Conservation (phyloP, 2,888 invertebrate species). For the Coelopa pilipes region DNA sequence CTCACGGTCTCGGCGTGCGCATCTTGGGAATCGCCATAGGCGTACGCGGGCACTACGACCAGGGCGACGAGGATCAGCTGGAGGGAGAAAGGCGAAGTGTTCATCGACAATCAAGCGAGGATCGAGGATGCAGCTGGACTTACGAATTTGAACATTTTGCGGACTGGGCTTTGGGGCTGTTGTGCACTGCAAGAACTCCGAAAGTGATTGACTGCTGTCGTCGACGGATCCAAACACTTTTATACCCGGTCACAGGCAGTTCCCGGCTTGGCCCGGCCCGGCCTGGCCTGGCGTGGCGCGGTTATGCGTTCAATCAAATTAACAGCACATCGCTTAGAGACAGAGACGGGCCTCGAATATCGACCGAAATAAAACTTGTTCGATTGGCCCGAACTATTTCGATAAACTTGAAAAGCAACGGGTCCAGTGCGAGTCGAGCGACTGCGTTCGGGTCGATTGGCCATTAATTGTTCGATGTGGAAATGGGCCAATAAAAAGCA, state of each 20-base stretch:
- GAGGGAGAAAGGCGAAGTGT: not conserved
- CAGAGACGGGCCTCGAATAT: not conserved
- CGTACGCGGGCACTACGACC: constrained; percentile 49
- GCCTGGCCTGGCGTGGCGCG: too few species aligned
- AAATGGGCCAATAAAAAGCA: too few species aligned
- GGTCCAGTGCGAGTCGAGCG: not conserved
- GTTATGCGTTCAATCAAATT: not conserved
- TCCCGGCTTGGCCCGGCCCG: not conserved
- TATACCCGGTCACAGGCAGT: not conserved
- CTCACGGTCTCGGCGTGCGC: constrained; percentile 44
- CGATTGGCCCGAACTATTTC: not conserved
- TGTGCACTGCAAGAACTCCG: constrained; percentile 9
- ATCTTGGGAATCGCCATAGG: constrained; percentile 42
- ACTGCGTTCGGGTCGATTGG: too few species aligned
- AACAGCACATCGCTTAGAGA: not conserved
- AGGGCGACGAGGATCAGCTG: not conserved
- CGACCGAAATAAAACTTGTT: not conserved
- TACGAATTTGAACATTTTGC: constrained; percentile 24
- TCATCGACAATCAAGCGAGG: not conserved
- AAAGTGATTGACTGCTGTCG: not conserved
- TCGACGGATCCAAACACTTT: constrained; percentile 1
- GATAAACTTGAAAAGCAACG: not conserved
- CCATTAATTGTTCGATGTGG: too few species aligned
- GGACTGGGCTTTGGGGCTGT: not conserved
- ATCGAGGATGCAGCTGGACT: not conserved